A percentile compares a stretch with the other conserved stretches of the same genome.
Evolutionary conservation across 2,797 vertebrate species (phyloP).

Genomic region (Hypotaenidia philippensis): DNA sequence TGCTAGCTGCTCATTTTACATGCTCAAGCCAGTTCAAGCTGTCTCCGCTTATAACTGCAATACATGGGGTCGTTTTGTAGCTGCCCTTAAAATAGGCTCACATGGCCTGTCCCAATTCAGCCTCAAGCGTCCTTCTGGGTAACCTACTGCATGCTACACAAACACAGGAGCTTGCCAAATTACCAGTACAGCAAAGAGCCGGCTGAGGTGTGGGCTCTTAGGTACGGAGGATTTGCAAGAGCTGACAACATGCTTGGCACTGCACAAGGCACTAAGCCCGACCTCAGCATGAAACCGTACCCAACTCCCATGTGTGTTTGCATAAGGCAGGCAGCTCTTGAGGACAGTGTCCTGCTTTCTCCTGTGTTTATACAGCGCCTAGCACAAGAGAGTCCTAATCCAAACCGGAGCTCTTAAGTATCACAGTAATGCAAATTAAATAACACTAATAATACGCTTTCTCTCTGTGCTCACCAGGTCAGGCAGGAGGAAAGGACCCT

Average conservation of each 20-base stretch:
- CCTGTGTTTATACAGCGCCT: constrained; percentile 23
- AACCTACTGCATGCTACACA: background rate
- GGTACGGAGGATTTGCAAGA: background rate
- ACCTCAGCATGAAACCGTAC: background rate
- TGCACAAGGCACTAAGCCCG: background rate
- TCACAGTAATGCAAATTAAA: constrained; percentile 39
- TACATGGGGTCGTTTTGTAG: background rate
- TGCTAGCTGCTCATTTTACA: background rate
- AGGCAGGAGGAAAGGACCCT: background rate
- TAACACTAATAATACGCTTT: constrained; percentile 2
- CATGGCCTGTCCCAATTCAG: background rate
- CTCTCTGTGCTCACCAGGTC: background rate
- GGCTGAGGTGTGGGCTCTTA: background rate
- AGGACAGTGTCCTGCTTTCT: background rate
- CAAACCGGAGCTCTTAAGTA: constrained; percentile 5
- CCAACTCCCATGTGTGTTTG: background rate
- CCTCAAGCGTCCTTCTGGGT: background rate
- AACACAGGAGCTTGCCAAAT: background rate
- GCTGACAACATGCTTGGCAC: background rate
- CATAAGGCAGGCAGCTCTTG: constrained; percentile 8
- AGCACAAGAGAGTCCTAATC: constrained; percentile 24
- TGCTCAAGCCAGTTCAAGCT: background rate
- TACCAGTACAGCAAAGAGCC: background rate
- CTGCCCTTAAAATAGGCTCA: background rate
- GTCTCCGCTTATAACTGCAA: background rate